These are phyloP conservation scores for Zeuzera pyrina DNA, from an alignment of 2,888 invertebrate species.

Conservation along the genomic window DNA sequence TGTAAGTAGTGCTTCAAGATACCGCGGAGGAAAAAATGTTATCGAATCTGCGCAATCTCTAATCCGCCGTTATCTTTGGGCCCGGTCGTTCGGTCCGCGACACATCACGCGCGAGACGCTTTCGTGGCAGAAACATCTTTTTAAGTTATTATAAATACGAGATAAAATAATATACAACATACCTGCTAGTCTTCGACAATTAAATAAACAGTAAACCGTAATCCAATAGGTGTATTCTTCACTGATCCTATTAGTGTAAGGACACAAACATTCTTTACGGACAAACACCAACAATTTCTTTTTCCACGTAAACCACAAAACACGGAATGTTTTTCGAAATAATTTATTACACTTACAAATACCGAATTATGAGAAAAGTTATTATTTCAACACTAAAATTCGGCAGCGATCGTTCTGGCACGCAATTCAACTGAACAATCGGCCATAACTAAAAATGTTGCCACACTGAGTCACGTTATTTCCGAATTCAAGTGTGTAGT, in stretches of 20 bases:
- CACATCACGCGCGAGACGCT: conserved; percentile 43
- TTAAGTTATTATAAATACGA: conserved; percentile 11
- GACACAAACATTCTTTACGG: conserved; percentile 59
- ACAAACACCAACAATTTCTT: conserved; percentile 47
- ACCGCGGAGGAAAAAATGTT: conserved; percentile 26
- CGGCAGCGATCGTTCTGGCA: conserved; percentile 46
- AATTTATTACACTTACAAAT: conserved; percentile 40
- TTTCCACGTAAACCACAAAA: conserved; percentile 42
- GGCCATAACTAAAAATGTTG: conserved; percentile 64
- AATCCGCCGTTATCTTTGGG: conserved; percentile 62
- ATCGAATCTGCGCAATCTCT: conserved; percentile 60
- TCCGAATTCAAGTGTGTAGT: conserved; percentile 41
- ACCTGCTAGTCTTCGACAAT: conserved; percentile 52
- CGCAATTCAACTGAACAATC: conserved; percentile 54
- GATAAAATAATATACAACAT: conserved; percentile 16
- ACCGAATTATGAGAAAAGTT: conserved; percentile 52
- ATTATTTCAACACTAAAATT: conserved; percentile 53
- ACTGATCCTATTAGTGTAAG: conserved; percentile 64
- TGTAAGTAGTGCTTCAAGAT: no score
- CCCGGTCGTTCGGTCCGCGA: conserved; percentile 26
- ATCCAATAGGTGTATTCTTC: conserved; percentile 62
- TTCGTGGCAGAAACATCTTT: conserved; percentile 50
- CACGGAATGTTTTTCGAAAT: conserved; percentile 34
- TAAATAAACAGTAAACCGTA: conserved; percentile 57
- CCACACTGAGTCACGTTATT: conserved; percentile 46